A percentile compares a stretch with the other conserved stretches of the same genome.
Conservation (phyloP, 2,888 invertebrate genomes). For the Athrips mouffetella region DNA sequence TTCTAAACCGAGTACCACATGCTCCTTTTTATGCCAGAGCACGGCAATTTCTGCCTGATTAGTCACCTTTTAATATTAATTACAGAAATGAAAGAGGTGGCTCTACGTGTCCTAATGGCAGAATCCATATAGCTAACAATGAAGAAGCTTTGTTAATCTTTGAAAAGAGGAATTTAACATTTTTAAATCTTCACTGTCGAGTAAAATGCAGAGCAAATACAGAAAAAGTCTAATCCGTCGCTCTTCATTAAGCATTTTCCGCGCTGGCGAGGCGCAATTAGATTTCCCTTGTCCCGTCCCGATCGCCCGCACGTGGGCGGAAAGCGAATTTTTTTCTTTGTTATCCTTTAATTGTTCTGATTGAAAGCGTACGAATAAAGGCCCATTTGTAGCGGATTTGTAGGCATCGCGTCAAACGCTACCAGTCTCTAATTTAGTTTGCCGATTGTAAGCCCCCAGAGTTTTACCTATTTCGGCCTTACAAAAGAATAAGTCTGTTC, state of each 20-base stretch:
- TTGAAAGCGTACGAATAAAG: conserved; percentile 63
- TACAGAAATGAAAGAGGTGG: no score
- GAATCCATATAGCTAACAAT: no score
- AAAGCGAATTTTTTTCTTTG: conserved; percentile 50
- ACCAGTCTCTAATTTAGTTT: conserved; percentile 49
- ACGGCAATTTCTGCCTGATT: no score
- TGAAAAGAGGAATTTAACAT: neutral
- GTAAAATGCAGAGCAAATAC: neutral
- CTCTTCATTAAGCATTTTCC: conserved; percentile 35
- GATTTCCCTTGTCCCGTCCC: conserved; percentile 34
- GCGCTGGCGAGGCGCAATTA: conserved; percentile 44
- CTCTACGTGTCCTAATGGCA: no score
- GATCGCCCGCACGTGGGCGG: conserved; percentile 34
- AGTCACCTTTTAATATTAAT: no score
- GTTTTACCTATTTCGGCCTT: conserved; percentile 18
- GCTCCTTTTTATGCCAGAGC: no score
- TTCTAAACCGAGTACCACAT: no score
- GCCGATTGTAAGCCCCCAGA: conserved; percentile 42
- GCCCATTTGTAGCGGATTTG: conserved; percentile 52
- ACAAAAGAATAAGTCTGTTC: conserved; percentile 2
- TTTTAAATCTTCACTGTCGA: neutral
- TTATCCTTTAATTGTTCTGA: conserved; percentile 66
- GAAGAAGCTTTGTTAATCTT: no score
- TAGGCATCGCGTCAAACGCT: conserved; percentile 43
- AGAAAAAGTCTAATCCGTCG: conserved; percentile 28